Evolutionary conservation across 2,888 invertebrate genomes (phyloP), one percentile per base, ranked within the genome.

Genomic region (Ptychoptera contaminata): DNA sequence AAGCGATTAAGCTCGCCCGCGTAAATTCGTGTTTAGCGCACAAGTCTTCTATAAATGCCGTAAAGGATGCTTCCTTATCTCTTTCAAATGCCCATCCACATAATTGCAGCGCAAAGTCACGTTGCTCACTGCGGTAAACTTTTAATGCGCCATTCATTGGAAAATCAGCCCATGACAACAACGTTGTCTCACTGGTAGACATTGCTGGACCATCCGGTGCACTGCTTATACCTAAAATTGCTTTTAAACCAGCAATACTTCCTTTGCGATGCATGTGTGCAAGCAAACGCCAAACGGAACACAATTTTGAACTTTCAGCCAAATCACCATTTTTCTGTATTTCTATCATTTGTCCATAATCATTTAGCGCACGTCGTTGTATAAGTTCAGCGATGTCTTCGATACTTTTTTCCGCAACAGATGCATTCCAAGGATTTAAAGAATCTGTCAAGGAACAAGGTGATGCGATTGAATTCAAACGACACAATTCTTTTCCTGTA

Each of bases 51-150:
- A 79, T 61, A 49, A 77, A 76, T 46, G 71, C 68, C 6, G 68
- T 67, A 32, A 76, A 59, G 4, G 65, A 60, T 44, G 67, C 63
- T 1, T 65, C 68, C 57, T 64, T 63, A 56, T 84, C 82, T 60
- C 78, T 78, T 52, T 88, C 85, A 62, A 81, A 80, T 49, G 78
- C 76, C 93, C 93, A 94, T 15, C 90, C 90, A 68, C 93, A 93
- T 49, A 93, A 68, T 59, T 81, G 79, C 49, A 93, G 68, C 2
- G 87, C 87, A 59, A 79, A 77, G 52, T 81, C 80, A 49, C 91
- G 75, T 59, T 83, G 82, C 42, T 75, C 74, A 51, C 80, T 79
- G 55, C 82, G 79, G 55, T 31, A 52, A 46, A 54, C 35, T 42
- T 45, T 43, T 11, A 49, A 41, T 15, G 38, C 12, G 15, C 40